Evolutionary conservation across 2,888 invertebrate species (phyloP).

Genomic region (Trachelus iudaicus): DNA sequence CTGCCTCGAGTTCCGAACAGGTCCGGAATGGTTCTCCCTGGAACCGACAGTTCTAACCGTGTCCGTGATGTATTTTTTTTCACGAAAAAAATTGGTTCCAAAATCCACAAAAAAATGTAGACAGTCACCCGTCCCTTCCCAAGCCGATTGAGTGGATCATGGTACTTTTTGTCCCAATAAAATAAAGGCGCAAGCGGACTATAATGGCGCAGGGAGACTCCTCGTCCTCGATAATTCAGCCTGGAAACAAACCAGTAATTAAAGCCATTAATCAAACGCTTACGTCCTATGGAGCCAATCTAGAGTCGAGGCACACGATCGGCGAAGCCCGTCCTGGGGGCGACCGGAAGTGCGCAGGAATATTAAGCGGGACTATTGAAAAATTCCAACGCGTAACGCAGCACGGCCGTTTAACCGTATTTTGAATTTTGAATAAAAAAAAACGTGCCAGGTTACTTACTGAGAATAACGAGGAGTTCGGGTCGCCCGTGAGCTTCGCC

Average conservation of each 20-base stretch:
- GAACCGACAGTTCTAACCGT: background rate
- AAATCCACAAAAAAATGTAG: background rate
- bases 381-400: background rate
- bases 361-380: background rate
- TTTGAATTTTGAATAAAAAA: background rate
- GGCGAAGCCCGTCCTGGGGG: background rate
- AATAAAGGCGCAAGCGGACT: background rate
- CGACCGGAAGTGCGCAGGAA: slow-evolving; percentile 30
- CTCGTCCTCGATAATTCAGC: slow-evolving; percentile 7
- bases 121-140: background rate
- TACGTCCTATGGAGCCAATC: slow-evolving; percentile 14
- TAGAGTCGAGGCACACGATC: slow-evolving; percentile 20
- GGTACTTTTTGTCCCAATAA: background rate
- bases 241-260: slow-evolving; percentile 48
- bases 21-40: no score
- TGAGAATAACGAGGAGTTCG: background rate
- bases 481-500: background rate
- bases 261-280: slow-evolving; percentile 39
- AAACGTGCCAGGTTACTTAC: background rate
- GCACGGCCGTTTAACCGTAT: background rate
- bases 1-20: no score
- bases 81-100: background rate
- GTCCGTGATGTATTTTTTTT: background rate
- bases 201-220: background rate
- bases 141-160: background rate